Conservation (phyloP, 2,888 invertebrate species). For the Ormyrus thymus region DNA sequence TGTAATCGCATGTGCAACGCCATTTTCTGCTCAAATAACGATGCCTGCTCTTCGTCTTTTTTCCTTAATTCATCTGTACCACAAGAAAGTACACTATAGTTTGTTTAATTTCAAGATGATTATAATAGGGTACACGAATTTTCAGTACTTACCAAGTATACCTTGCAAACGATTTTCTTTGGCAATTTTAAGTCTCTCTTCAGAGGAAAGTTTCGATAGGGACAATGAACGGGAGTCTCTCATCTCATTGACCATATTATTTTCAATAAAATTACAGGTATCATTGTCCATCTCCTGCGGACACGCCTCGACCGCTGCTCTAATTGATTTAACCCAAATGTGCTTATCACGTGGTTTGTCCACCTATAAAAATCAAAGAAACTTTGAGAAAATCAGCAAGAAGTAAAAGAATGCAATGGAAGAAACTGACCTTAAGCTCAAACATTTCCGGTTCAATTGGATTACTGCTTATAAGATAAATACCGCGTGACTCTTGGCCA, state of each 20-base stretch:
- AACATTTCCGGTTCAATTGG: slow-evolving; percentile 97
- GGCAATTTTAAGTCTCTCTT: slow-evolving; percentile 86
- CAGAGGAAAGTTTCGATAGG: slow-evolving; percentile 77
- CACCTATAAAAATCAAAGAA: slow-evolving; percentile 64
- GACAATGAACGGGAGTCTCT: slow-evolving; percentile 69
- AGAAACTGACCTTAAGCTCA: slow-evolving; percentile 82
- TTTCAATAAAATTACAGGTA: slow-evolving; percentile 65
- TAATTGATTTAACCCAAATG: slow-evolving; percentile 91
- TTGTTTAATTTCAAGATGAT: background rate
- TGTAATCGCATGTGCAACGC: slow-evolving; percentile 86
- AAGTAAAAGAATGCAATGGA: background rate
- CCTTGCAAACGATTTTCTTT: slow-evolving; percentile 87
- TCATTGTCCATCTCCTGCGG: slow-evolving; percentile 89
- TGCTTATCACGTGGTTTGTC: slow-evolving; percentile 93
- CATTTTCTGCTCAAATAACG: slow-evolving; percentile 92
- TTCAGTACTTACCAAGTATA: slow-evolving; percentile 82
- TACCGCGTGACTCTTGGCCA: slow-evolving; percentile 90
- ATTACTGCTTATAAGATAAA: slow-evolving; percentile 95
- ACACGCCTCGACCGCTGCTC: slow-evolving; percentile 90
- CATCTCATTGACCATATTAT: slow-evolving; percentile 63
- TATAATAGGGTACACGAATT: background rate
- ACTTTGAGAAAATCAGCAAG: background rate
- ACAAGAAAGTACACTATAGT: slow-evolving; percentile 31
- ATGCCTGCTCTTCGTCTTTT: slow-evolving; percentile 91
- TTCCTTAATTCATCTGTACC: slow-evolving; percentile 86